A percentile compares a stretch with the other conserved stretches of the same genome.
These are phyloP conservation scores for Dryas iulia DNA, from an alignment of 1,140 invertebrate species.

Conservation along the genomic window DNA sequence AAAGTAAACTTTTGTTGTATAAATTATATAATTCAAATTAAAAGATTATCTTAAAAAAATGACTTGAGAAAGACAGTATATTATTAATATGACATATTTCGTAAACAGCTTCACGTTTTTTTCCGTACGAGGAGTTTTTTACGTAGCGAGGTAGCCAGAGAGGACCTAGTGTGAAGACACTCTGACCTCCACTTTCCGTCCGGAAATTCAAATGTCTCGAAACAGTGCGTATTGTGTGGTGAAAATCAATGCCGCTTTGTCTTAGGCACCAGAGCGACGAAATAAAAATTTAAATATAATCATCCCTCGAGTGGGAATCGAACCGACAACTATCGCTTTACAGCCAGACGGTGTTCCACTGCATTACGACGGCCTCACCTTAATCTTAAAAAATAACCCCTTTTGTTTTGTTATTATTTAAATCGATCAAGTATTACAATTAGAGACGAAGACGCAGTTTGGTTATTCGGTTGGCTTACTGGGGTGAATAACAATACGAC, in stretches of 20 bases:
- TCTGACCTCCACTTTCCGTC: background rate
- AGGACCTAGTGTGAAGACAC: no score
- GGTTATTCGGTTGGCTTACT: slow-evolving; percentile 57
- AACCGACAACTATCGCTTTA: background rate
- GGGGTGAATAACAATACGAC: slow-evolving; percentile 77
- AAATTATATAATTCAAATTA: no score
- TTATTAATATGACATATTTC: no score
- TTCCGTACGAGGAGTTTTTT: no score
- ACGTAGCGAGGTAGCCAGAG: no score
- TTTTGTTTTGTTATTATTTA: slow-evolving; percentile 28
- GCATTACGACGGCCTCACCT: no score
- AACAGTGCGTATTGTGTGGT: background rate
- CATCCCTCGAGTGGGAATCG: background rate
- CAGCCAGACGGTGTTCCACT: no score
- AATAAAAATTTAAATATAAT: background rate
- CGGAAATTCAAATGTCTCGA: no score
- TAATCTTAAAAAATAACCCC: background rate
- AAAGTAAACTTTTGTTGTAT: no score
- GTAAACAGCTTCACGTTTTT: no score
- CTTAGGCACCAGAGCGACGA: background rate
- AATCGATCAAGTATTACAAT: slow-evolving; percentile 55
- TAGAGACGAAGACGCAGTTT: slow-evolving; percentile 46
- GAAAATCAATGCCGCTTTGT: background rate
- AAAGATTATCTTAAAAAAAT: no score
- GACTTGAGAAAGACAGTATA: no score